phyloP scores from a whole-genome alignment of 2,888 invertebrate species.

The Ramazzottius varieornatus region DNA sequence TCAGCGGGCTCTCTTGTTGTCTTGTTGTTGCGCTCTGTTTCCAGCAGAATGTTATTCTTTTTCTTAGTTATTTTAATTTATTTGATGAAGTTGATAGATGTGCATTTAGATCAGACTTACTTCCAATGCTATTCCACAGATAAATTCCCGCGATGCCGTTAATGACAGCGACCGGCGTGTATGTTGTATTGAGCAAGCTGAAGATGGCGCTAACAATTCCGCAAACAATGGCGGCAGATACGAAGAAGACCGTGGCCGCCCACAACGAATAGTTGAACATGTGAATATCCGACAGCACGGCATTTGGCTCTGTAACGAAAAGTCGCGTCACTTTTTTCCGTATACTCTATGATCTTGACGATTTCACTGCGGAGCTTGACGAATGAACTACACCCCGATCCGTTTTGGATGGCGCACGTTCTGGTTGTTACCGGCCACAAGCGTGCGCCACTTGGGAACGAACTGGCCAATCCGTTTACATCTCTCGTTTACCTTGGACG shows the following conservation, averaged over 20 bases:
- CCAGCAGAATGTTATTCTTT: too few relatives aligned
- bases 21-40: too few relatives aligned
- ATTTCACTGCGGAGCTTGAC: too few relatives aligned
- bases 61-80: too few relatives aligned
- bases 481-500: neutral
- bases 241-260: neutral
- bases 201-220: neutral
- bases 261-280: neutral
- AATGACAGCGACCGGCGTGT: neutral
- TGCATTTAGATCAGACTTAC: too few relatives aligned
- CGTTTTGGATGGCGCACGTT: too few relatives aligned
- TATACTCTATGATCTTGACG: neutral
- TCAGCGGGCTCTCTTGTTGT: too few relatives aligned
- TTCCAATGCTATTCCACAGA: neutral
- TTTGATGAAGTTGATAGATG: too few relatives aligned
- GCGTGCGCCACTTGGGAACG: too few relatives aligned
- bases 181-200: neutral
- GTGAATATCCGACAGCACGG: neutral
- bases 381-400: too few relatives aligned
- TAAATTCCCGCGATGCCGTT: neutral
- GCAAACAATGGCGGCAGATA: neutral
- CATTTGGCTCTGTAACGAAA: neutral
- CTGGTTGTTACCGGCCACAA: too few relatives aligned
- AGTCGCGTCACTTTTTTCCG: neutral
- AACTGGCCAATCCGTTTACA: neutral